A percentile compares a stretch with the other conserved stretches of the same genome.
Evolutionary conservation across 2,888 invertebrate genomes (phyloP).

Genomic region (Drosophila buzzatii): DNA sequence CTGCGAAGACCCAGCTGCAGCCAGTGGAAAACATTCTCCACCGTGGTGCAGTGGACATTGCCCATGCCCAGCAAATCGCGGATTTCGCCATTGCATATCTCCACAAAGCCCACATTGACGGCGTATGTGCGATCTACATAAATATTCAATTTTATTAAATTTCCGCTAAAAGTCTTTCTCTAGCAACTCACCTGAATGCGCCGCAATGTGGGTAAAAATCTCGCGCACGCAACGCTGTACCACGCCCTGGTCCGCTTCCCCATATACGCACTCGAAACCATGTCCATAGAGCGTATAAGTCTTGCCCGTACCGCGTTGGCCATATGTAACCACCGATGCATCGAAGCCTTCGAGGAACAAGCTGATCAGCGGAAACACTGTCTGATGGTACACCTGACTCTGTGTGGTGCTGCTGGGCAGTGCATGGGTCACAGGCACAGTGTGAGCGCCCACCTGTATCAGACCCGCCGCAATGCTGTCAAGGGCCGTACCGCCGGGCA

Average conservation of each 20-base stretch:
- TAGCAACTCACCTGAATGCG: slow-evolving; percentile 84
- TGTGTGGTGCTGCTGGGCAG: slow-evolving; percentile 88
- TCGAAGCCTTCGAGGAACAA: slow-evolving; percentile 91
- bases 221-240: slow-evolving; percentile 90
- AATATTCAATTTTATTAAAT: too few relatives aligned
- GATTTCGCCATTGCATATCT: slow-evolving; percentile 89
- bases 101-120: slow-evolving; percentile 90
- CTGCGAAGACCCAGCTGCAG: slow-evolving; percentile 88
- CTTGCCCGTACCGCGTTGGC: slow-evolving; percentile 89
- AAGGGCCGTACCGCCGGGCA: slow-evolving; percentile 56
- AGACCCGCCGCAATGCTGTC: slow-evolving; percentile 83
- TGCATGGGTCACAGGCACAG: slow-evolving; percentile 87
- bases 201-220: slow-evolving; percentile 89
- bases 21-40: slow-evolving; percentile 90
- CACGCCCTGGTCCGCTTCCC: slow-evolving; percentile 89
- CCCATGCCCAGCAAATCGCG: slow-evolving; percentile 86
- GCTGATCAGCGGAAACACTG: slow-evolving; percentile 89
- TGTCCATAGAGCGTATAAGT: slow-evolving; percentile 91
- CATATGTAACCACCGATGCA: slow-evolving; percentile 90
- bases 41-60: slow-evolving; percentile 87
- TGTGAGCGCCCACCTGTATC: slow-evolving; percentile 83
- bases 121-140: slow-evolving; percentile 87
- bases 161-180: rapidly evolving
- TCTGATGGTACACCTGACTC: slow-evolving; percentile 88
- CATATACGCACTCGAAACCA: slow-evolving; percentile 87